Base-by-base conservation (phyloP, 2,113 vertebrate species). In the Donacobius atricapilla region DNA sequence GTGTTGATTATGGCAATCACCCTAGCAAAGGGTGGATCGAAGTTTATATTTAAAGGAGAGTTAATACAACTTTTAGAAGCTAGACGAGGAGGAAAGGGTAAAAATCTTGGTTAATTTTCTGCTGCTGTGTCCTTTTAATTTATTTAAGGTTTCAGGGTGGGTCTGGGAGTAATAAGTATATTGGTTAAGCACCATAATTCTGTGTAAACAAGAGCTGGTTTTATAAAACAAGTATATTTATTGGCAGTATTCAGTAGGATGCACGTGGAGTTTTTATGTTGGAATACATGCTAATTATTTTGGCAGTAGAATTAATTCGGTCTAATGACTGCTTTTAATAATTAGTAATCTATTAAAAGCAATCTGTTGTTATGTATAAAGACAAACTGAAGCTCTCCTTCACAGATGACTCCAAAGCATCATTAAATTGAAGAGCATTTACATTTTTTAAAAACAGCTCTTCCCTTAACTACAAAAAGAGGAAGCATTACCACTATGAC, bases 321-420 rank as follows among this genome's bases (percentile, higher is more conserved):
- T 84, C 90, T 93, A 96, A 96, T 94, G 56, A 93, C 39, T 87
- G 70, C 42, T 88, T 91, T 79, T 94, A 93, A 90, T 93, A 48
- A 93, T 87, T 92, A 94, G 68, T 92, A 75, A 94, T 91, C 66
- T 78, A 87, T 93, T 95, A 94, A 87, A 56, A 90, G 76, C 86
- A 94, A 78, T 94, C 75, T 94, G 91, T 81, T 96, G 81, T 89
- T 95, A 78, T 78, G 60, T 89, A 56, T 94, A 37, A 92, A 83
- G 91, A 51, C 35, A 94, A 94, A 78, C 47, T 77, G 86, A 93
- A 94, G 35, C 71, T 73, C 79, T 95, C 5, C 9, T 87, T 95
- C 57, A 61, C 73, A 89, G 53, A 93, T 93, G 48, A 93, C n/a
- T 92, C 77, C 45, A 88, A 83, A 93, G 31, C 51, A 57, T 85